Base-by-base conservation (phyloP, 2,797 vertebrate genomes). In the Eospalax fontanierii region DNA sequence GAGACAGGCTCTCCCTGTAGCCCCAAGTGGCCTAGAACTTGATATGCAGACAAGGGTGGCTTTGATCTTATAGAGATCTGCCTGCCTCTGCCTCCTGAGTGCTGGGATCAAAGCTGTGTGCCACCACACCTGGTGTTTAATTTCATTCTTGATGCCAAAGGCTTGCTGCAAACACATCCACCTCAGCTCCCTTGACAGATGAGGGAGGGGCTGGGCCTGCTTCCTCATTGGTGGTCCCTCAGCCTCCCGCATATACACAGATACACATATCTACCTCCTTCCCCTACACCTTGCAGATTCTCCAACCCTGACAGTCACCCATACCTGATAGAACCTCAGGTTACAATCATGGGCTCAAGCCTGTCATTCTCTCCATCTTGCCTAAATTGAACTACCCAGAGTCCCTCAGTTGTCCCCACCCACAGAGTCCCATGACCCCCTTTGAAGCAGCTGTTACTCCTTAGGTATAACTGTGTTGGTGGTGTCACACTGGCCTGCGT, bases 241-340 rank as follows among this genome's bases (percentile, higher is more conserved):
- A 16, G 3, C 1, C 26, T 10, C 30, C 24, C 5, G 0, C 1
- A 4, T 1, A 14, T 30, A 10, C 28, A 16, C 50, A 40, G 54
- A 57, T 28, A 71, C 10, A 1, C 0, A 21, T 28, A 7, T 2
- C 57, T n/a, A 50, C 15, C 70, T 65, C 70, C 74, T 22, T 40
- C 50, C 66, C 6, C 50, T 2, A 54, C 2, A 33, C 66, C 43
- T 16, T 0, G 0, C 9, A 46, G 46, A 61, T 46, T 35, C 80
- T 16, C 54, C 11, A 40, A 70, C 0, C 1, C 28, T 3, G 54
- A 28, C 1, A 4, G 65, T 68, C 43, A 24, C 5, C 40, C 63
- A 19, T 18, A 33, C 70, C 63, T 19, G 15, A 18, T 9, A 24
- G 18, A 8, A 33, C 10, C 59, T 66, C 35, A 38, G 26, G 71